Base-by-base conservation (phyloP, 2,797 vertebrate species). In the Myoxocephalus aenaeus region DNA sequence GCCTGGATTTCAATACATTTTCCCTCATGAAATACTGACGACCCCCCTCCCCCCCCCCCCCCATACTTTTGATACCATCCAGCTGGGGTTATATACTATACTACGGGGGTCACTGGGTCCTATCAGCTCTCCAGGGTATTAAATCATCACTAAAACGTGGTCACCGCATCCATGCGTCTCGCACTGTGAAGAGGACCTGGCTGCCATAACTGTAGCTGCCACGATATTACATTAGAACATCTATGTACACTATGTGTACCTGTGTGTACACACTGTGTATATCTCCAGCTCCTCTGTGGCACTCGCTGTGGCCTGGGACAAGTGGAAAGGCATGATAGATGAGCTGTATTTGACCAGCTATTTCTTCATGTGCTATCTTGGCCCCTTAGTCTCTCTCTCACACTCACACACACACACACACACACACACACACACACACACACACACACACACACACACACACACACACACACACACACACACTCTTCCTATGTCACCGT, bases 81-180 rank as follows among this genome's bases (percentile, higher is more conserved):
- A 80, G 64, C 89, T 70, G 59, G 40, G 53, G 69, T 88, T 92
- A 91, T 91, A 90, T 90, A 91, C 83, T 75, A 50, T 73, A 76
- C 77, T 67, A 73, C 70, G 70, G 73, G 73, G 89, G 80, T 87
- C 84, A 89, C 63, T 40, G 74, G 40, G 77, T 74, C 73, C 83
- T 71, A 81, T 88, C 87, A 82, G 66, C 80, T 77, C 79, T 74
- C 64, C 62, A 70, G 68, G 74, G 76, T 89, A 82, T 90, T 91
- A 65, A 78, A 90, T 71, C 67, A 71, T 85, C 91, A 83, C 85
- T 87, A 86, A 91, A 92, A 82, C 75, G 76, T 62, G 64, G 51
- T 80, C 81, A 73, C 50, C 70, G 38, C 17, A 36, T 51, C 73
- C 70, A 70, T 65, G 54, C 67, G 57, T 79, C 77, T 67, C 78